These are phyloP conservation scores for Coelogynopora nodosa DNA, from an alignment of 2,888 invertebrate genomes.

Conservation along the genomic window DNA sequence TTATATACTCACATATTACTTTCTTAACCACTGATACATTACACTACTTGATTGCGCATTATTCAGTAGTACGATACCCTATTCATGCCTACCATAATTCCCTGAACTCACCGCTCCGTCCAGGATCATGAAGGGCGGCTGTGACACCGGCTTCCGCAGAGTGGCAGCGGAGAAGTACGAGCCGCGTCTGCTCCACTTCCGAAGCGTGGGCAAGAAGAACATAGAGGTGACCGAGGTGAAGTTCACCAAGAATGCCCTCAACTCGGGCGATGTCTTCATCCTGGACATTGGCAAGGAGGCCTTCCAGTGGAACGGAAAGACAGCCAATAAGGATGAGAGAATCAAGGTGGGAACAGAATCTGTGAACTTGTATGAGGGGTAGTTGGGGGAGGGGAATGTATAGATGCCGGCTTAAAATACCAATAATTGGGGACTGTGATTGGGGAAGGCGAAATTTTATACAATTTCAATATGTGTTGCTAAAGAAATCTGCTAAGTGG, in stretches of 20 bases:
- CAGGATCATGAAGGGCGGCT: slow-evolving; percentile 48
- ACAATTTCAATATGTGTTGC: too few relatives aligned
- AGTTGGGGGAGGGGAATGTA: too few relatives aligned
- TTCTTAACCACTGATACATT: too few relatives aligned
- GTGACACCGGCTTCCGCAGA: slow-evolving; percentile 47
- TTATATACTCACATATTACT: too few relatives aligned
- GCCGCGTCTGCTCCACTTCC: slow-evolving; percentile 46
- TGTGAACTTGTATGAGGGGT: not conserved
- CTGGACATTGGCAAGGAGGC: slow-evolving; percentile 55
- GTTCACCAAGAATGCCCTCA: slow-evolving; percentile 49
- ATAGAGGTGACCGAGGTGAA: slow-evolving; percentile 44
- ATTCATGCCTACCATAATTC: not conserved
- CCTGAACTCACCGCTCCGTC: too few relatives aligned
- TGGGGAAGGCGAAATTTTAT: too few relatives aligned
- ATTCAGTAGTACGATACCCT: not conserved
- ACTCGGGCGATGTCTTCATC: slow-evolving; percentile 57
- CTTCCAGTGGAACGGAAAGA: slow-evolving; percentile 58
- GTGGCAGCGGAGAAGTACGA: slow-evolving; percentile 47
- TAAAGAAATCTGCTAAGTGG: too few relatives aligned
- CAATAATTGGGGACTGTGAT: too few relatives aligned
- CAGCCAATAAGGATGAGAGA: slow-evolving; percentile 57
- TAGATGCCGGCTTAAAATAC: too few relatives aligned
- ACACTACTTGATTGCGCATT: too few relatives aligned
- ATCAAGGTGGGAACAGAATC: slow-evolving; percentile 52
- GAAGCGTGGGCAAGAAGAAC: slow-evolving; percentile 11